Conservation (phyloP, 1,140 invertebrate species). For the Ceratosolen solmsi region DNA sequence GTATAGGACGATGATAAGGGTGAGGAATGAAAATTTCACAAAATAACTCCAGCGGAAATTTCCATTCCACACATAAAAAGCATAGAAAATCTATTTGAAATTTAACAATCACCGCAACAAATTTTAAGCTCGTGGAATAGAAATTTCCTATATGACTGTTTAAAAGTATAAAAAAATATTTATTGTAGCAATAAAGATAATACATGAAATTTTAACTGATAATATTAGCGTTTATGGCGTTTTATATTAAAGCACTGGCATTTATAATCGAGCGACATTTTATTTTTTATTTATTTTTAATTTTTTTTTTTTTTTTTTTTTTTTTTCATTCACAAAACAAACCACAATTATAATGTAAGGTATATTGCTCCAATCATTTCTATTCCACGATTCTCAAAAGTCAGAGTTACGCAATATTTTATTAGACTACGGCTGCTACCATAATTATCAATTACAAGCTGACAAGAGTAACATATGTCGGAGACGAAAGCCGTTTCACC, state of each 20-base stretch:
- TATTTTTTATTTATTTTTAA: too few species aligned
- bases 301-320: too few species aligned
- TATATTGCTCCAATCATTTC: not conserved
- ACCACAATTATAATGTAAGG: too few species aligned
- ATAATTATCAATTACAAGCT: too few species aligned
- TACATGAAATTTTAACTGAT: constrained; percentile 27
- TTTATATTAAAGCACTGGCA: not conserved
- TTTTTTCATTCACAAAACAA: too few species aligned
- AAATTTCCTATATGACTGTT: constrained; percentile 63
- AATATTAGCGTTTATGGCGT: too few species aligned
- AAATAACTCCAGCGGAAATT: constrained; percentile 65
- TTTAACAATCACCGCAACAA: constrained; percentile 38
- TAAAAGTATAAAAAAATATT: constrained; percentile 53
- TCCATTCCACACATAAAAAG: constrained; percentile 65
- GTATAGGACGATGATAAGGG: not conserved
- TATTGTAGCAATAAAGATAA: constrained; percentile 42
- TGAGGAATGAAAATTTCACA: constrained; percentile 63
- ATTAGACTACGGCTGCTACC: too few species aligned
- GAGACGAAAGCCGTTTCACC: too few species aligned
- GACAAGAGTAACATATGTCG: too few species aligned
- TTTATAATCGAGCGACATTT: not conserved
- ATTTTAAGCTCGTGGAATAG: constrained; percentile 69
- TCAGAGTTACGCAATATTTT: not conserved
- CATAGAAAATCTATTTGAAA: constrained; percentile 22
- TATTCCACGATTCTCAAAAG: constrained; percentile 29